Evolutionary conservation across 2,797 vertebrate species (phyloP), one percentile per base, ranked within the genome.

Genomic region (Periparus ater): DNA sequence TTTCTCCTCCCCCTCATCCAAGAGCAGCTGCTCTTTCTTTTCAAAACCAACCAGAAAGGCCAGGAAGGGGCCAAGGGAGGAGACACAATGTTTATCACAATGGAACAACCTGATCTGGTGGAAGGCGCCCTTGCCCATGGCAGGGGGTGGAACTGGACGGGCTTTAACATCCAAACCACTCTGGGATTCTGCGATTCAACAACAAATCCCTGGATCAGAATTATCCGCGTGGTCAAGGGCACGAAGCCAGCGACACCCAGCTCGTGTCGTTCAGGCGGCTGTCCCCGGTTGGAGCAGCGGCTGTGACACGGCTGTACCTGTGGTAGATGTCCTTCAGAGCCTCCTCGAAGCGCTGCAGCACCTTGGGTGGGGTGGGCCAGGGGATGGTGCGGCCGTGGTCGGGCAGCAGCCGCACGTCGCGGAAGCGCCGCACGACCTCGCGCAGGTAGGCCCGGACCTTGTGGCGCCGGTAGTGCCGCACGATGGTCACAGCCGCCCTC

Each of bases 361-460:
- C 99, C 95, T 98, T 99, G 4, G 99, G 99, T 1, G 99, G 99
- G 14, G 96, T 91, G 23, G 99, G 99, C 99, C 99, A 99, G 89
- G 98, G 98, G 80, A 99, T 97, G 0, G 98, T 97, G 77, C 98
- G 97, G 57, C 99, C 99, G 0, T 98, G 97, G 86, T 99, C 99
- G 95, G 98, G 98, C 98, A 99, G 99, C 42, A 87, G 96, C 11
- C 91, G 93, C 26, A 99, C 98, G 2, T 97, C 98, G 4, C 98
- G 98, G 96, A 99, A 99, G 96, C 98, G 98, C 0, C 96, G 98
- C 95, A 98, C 95, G 10, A 99, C 98, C 95, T 99, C 98, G 0
- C 92, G 97, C 97, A 99, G 98, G 97, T 99, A 99, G 0, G 99
- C 98, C 84, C 98, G 99, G 21, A 99, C 99, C 89, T 99, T 99